phyloP scores from a whole-genome alignment of 1,140 invertebrate species.

The Aradophagus sp. region DNA sequence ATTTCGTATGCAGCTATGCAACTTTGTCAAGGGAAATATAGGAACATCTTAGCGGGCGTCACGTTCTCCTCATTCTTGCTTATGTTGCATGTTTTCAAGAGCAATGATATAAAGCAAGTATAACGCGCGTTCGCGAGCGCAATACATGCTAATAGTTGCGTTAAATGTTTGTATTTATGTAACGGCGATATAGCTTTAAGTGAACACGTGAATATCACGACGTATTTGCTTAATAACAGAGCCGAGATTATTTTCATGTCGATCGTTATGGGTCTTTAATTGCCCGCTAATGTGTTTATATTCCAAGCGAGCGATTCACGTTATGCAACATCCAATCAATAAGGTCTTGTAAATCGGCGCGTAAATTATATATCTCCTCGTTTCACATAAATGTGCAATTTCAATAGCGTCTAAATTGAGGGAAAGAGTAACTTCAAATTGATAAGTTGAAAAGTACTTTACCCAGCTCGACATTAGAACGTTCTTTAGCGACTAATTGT shows the following conservation, averaged over 20 bases:
- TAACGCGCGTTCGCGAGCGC: slow-evolving; percentile 21
- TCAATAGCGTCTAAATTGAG: no score
- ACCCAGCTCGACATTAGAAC: no score
- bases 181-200: slow-evolving; percentile 27
- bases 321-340: neutral
- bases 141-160: slow-evolving; percentile 40
- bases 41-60: slow-evolving; percentile 41
- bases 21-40: slow-evolving; percentile 43
- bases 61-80: slow-evolving; percentile 49
- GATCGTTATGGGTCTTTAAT: slow-evolving; percentile 8
- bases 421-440: no score
- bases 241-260: slow-evolving; percentile 2
- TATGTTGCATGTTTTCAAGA: slow-evolving; percentile 43
- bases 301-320: neutral
- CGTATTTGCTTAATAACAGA: slow-evolving; percentile 7
- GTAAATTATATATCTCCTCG: no score
- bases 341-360: neutral
- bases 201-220: neutral
- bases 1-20: slow-evolving; percentile 48
- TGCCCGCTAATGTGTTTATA: slow-evolving; percentile 4
- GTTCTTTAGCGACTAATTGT: no score
- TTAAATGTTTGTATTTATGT: slow-evolving; percentile 47
- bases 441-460: no score
- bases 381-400: neutral
- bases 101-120: slow-evolving; percentile 36